Evolutionary conservation across 1,140 invertebrate genomes (phyloP), one percentile per base, ranked within the genome.

Genomic region (Drosophila lini): DNA sequence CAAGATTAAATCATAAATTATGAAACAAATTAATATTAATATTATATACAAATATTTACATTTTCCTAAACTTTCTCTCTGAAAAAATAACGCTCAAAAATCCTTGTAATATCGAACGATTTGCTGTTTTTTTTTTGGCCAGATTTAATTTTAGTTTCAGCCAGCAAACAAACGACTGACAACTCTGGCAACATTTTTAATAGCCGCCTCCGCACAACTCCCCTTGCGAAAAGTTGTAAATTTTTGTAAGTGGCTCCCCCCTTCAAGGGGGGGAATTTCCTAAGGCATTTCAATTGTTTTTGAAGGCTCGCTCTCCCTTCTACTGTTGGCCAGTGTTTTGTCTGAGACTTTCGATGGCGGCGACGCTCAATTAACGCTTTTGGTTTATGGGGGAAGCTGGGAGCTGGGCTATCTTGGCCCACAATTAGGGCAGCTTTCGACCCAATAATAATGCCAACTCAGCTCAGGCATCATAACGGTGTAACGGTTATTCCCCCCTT

Each of bases 181-280:
- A 55, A 55, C 52, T 50, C 48, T 10, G 34, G 19, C 52, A 68
- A 77, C 75, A 86, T 76, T 86, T 82, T 80, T 80, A 86, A 86
- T 83, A 75, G 71, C 50, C 56, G 53, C 67, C 75, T 22, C 64
- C 82, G 34, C 52, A 31, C 31, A 22, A 5, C 19, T 13, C 10
- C 6, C 2, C 4, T 15, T 13, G 1, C 4, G 7, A 62, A 74
- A 85, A 82, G 79, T 88, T 86, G 80, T 88, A 88, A 74, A 88
- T 88, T 88, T 88, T 70, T 70, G 57, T 69, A 78, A 79, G 50
- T 65, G 50, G 58, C 42, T 16, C 15, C 36, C 15, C 15, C 28
- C 31, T 0, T 7, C 10, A 2, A 9, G 38, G 16, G 31, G 11
- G 4, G 7, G 19, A 3, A 5, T 36, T 38, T 53, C 59, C 61